Evolutionary conservation across 2,113 vertebrate genomes (phyloP).

Genomic region (Silurus asotus): DNA sequence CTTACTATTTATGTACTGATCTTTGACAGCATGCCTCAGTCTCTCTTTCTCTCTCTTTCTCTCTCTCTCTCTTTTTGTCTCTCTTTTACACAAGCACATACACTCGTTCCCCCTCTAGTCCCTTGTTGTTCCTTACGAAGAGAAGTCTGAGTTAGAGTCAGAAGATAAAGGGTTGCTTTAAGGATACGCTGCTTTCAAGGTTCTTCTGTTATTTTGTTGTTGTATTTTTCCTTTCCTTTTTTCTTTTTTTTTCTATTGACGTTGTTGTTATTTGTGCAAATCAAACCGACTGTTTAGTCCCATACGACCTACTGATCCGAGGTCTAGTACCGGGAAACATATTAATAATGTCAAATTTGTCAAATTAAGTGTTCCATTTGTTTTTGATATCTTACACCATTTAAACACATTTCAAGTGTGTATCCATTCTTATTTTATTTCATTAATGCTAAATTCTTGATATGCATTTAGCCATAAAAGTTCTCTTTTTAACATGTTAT

Average conservation of each 20-base stretch:
- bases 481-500: no score
- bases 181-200: neutral
- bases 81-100: neutral
- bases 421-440: neutral
- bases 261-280: neutral
- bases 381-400: neutral
- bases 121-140: constrained; percentile 2
- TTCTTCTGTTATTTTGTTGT: neutral
- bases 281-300: neutral
- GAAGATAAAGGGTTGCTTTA: constrained; percentile 7
- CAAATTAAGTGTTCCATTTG: no score
- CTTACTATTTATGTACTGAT: constrained; percentile 75
- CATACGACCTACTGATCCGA: neutral
- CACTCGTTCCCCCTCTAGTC: constrained; percentile 1
- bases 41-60: constrained; percentile 1
- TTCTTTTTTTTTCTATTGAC: no score
- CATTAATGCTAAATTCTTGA: neutral
- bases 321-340: neutral
- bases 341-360: neutral
- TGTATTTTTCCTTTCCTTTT: no score
- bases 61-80: constrained; percentile 7
- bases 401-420: neutral
- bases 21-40: constrained; percentile 66
- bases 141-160: constrained; percentile 2
- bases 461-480: no score